These are phyloP conservation scores for Dromas ardeola DNA, from an alignment of 2,113 vertebrate species.

Conservation along the genomic window DNA sequence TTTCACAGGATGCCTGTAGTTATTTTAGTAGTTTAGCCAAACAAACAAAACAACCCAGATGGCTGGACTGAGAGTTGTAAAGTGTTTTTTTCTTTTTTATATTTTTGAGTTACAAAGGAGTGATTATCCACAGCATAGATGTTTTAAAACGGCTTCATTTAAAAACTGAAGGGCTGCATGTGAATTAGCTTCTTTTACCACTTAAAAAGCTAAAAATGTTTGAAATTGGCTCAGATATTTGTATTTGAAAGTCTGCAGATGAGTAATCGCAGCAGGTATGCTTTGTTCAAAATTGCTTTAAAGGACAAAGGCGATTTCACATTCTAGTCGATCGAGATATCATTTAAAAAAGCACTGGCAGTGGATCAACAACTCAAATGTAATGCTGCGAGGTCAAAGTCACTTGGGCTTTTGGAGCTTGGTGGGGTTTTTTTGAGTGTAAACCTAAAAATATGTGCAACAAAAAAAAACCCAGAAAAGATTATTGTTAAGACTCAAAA, in stretches of 20 bases:
- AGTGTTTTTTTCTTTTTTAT: background rate
- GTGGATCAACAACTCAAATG: background rate
- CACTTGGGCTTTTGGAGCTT: background rate
- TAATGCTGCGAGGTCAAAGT: background rate
- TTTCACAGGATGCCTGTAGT: conserved; percentile 22
- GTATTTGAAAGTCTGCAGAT: conserved; percentile 24
- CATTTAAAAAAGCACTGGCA: background rate
- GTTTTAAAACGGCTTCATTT: conserved; percentile 12
- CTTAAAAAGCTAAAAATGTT: conserved; percentile 34
- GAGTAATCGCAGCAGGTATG: conserved; percentile 43
- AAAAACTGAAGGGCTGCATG: background rate
- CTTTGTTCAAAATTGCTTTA: conserved; percentile 36
- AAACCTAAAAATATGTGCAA: background rate
- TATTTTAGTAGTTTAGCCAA: conserved; percentile 41
- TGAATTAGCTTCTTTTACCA: conserved; percentile 38
- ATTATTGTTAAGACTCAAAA: background rate
- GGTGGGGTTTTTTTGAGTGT: background rate
- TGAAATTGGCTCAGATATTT: conserved; percentile 35
- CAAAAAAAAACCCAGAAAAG: background rate
- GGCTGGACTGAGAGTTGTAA: background rate
- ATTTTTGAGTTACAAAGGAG: background rate
- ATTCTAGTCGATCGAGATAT: background rate
- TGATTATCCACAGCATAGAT: conserved; percentile 10
- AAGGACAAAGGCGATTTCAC: conserved; percentile 43
- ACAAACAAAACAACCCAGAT: conserved; percentile 33